Percentiles rank a stretch among this genome's conserved stretches.
These are phyloP conservation scores for Adelphocoris suturalis DNA, from an alignment of 2,888 invertebrate species.

Conservation along the genomic window DNA sequence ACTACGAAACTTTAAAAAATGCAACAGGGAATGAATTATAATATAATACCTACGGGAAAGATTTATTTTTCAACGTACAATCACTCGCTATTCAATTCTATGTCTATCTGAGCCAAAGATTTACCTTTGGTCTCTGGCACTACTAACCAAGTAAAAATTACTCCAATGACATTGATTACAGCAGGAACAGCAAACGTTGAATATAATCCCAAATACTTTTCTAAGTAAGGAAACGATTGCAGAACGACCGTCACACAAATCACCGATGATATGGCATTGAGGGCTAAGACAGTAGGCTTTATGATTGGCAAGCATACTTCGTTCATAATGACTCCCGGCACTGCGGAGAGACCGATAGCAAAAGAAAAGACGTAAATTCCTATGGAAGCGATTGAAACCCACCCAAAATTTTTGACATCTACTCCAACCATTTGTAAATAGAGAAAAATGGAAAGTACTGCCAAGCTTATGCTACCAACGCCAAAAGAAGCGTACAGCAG, in stretches of 20 bases:
- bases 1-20: no score
- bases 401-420: background rate
- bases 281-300: background rate
- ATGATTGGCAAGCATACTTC: constrained; percentile 42
- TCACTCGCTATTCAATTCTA: constrained; percentile 7
- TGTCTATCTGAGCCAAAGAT: constrained; percentile 3
- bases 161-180: constrained; percentile 33
- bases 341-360: constrained; percentile 16
- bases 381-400: constrained; percentile 37
- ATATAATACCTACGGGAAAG: no score
- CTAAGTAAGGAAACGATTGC: constrained; percentile 52
- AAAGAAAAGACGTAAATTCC: constrained; percentile 37
- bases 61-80: no score
- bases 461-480: background rate
- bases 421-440: constrained; percentile 6
- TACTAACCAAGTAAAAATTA: constrained; percentile 42
- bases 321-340: constrained; percentile 30
- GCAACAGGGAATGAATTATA: no score
- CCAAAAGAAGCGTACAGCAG: constrained; percentile 16
- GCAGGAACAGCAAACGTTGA: constrained; percentile 38
- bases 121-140: constrained; percentile 65
- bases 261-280: background rate
- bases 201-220: constrained; percentile 52
- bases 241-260: constrained; percentile 13
- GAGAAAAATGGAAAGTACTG: background rate